Conservation (phyloP, 2,888 invertebrate genomes). For the Hydraecia micacea region DNA sequence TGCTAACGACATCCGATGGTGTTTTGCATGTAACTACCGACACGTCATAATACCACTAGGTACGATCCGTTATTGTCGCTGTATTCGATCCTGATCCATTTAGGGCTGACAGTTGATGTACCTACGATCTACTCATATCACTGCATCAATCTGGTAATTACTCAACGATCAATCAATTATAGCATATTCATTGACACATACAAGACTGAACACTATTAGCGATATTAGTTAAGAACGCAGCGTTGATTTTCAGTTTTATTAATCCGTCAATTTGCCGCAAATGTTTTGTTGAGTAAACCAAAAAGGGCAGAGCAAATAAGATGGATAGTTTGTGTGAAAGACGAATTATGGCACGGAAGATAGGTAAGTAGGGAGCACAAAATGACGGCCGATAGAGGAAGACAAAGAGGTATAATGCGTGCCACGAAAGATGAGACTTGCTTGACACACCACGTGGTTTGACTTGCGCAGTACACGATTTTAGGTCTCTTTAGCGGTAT, state of each 20-base stretch:
- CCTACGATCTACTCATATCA: not conserved
- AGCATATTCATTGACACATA: conserved; percentile 8
- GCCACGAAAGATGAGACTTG: too few relatives aligned
- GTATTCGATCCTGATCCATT: conserved; percentile 23
- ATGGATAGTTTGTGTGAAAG: conserved; percentile 6
- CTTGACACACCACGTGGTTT: too few relatives aligned
- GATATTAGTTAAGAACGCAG: not conserved
- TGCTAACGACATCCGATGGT: conserved; percentile 3
- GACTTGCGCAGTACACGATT: too few relatives aligned
- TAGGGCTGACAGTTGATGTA: conserved; percentile 35
- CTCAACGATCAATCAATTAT: conserved; percentile 21
- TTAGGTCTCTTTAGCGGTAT: too few relatives aligned
- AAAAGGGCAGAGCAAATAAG: not conserved
- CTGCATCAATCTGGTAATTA: conserved; percentile 3
- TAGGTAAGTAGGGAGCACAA: not conserved
- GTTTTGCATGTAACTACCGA: conserved; percentile 33
- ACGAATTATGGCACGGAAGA: conserved; percentile 9
- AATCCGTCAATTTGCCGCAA: not conserved
- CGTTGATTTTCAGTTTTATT: conserved; percentile 4
- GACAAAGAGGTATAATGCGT: not conserved
- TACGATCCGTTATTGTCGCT: conserved; percentile 47
- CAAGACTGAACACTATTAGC: conserved; percentile 28
- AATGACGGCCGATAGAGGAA: not conserved
- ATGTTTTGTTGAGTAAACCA: not conserved
- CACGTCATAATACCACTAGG: conserved; percentile 37